Conservation (phyloP, 1,140 invertebrate genomes). For the Zaprionus gabonicus region DNA sequence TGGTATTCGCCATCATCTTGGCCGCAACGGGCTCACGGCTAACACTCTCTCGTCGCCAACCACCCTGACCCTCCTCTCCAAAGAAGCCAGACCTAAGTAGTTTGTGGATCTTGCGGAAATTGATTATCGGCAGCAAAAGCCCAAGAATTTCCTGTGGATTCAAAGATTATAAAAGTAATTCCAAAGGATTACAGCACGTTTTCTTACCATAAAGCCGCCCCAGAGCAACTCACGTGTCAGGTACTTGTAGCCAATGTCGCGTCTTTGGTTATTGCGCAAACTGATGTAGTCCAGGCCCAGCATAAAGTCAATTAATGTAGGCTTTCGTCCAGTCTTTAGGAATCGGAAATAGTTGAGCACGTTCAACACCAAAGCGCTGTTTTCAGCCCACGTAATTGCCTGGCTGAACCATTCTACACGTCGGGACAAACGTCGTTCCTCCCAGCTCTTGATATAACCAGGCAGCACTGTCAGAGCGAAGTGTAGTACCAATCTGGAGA, state of each 20-base stretch:
- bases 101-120: conserved; percentile 86
- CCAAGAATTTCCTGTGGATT: conserved; percentile 86
- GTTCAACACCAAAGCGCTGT: conserved; percentile 85
- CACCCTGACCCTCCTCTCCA: conserved; percentile 20
- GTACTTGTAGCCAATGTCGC: conserved; percentile 86
- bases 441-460: conserved; percentile 86
- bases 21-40: conserved; percentile 38
- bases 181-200: too few relatives aligned
- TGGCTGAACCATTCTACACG: conserved; percentile 85
- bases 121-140: conserved; percentile 86
- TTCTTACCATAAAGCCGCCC: conserved; percentile 88
- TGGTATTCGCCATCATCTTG: conserved; percentile 75
- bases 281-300: conserved; percentile 85
- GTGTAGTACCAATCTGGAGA: conserved; percentile 85
- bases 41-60: conserved; percentile 29
- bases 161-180: not conserved
- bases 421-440: conserved; percentile 85
- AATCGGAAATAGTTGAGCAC: conserved; percentile 88
- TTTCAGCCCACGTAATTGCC: conserved; percentile 85
- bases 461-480: conserved; percentile 85
- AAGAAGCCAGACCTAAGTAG: conserved; percentile 77
- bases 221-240: conserved; percentile 88
- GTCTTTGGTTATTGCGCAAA: conserved; percentile 84
- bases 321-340: conserved; percentile 87
- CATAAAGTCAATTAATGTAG: conserved; percentile 86